Conservation (phyloP, 2,113 vertebrate genomes). For the Turnix velox region DNA sequence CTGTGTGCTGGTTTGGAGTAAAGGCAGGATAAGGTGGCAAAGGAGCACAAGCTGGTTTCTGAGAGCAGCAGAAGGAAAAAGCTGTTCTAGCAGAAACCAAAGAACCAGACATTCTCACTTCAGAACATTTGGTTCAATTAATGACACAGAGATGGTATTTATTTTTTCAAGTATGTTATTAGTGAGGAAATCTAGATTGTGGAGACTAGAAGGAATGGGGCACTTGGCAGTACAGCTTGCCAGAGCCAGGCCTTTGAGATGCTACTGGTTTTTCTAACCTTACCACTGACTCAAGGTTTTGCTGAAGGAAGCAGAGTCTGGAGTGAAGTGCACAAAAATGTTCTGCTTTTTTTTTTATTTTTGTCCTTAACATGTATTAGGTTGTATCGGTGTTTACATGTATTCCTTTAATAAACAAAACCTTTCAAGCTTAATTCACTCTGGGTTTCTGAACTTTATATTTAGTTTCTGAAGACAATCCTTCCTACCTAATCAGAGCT, state of each 20-base stretch:
- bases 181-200: neutral
- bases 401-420: conserved; percentile 48
- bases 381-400: conserved; percentile 31
- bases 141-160: neutral
- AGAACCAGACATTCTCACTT: neutral
- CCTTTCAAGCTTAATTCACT: neutral
- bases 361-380: neutral
- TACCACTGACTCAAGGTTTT: neutral
- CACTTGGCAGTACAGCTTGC: neutral
- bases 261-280: neutral
- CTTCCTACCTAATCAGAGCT: neutral
- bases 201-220: neutral
- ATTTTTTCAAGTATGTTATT: neutral
- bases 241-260: neutral
- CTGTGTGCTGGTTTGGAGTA: fast-evolving
- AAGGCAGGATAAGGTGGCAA: neutral
- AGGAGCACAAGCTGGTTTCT: neutral
- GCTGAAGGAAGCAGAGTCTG: neutral
- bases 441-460: neutral
- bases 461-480: neutral
- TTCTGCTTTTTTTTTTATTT: neutral
- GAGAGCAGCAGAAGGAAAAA: neutral
- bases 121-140: neutral
- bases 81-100: neutral
- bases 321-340: neutral